These are phyloP conservation scores for Apamea sordens DNA, from an alignment of 2,888 invertebrate genomes.

Conservation along the genomic window DNA sequence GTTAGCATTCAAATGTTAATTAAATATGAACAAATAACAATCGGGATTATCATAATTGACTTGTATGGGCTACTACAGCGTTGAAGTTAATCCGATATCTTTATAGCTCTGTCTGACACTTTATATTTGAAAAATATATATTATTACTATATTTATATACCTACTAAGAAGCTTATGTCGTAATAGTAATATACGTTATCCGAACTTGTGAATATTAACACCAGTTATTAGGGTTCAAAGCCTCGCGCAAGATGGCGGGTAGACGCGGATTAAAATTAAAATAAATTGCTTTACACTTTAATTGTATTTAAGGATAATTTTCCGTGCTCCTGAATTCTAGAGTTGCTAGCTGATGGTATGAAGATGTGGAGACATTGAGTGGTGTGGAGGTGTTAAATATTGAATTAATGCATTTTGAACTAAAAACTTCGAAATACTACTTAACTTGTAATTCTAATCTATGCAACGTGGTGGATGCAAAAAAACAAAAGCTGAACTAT, in stretches of 20 bases:
- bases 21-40: slow-evolving; percentile 63
- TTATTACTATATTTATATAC: slow-evolving; percentile 63
- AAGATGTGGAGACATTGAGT: slow-evolving; percentile 75
- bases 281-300: slow-evolving; percentile 89
- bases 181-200: slow-evolving; percentile 76
- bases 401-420: background rate
- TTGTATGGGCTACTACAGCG: slow-evolving; percentile 26
- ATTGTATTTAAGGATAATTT: slow-evolving; percentile 90
- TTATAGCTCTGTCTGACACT: slow-evolving; percentile 37
- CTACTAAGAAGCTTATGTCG: slow-evolving; percentile 73
- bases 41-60: slow-evolving; percentile 54
- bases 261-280: slow-evolving; percentile 87
- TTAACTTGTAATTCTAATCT: too few species aligned
- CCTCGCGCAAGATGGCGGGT: slow-evolving; percentile 75
- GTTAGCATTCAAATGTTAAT: slow-evolving; percentile 74
- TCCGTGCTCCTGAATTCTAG: slow-evolving; percentile 88
- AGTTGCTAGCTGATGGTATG: slow-evolving; percentile 82
- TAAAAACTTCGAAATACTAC: too few species aligned
- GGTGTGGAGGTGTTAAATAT: slow-evolving; percentile 66
- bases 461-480: background rate
- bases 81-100: slow-evolving; percentile 61
- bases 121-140: slow-evolving; percentile 27
- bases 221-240: slow-evolving; percentile 77
- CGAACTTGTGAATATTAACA: slow-evolving; percentile 81
- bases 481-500: background rate